These are phyloP conservation scores for Conopomorpha cramerella DNA, from an alignment of 1,140 invertebrate species.

Conservation along the genomic window DNA sequence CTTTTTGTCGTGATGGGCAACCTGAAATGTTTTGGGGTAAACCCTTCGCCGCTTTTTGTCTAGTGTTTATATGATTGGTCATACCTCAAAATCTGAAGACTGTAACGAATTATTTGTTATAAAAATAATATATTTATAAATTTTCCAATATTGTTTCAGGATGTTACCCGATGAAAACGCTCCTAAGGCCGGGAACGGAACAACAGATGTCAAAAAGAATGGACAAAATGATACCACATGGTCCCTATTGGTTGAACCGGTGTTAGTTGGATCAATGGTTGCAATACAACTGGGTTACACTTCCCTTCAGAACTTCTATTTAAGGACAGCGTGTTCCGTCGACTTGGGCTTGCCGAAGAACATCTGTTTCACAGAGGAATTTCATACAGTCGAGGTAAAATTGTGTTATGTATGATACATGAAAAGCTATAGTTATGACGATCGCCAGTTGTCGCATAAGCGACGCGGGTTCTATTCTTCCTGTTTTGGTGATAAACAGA, in stretches of 20 bases:
- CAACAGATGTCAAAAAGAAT: slow-evolving; percentile 2
- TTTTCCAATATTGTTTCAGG: neutral
- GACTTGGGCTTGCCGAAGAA: slow-evolving; percentile 25
- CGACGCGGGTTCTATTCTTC: too few species aligned
- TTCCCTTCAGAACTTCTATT: slow-evolving; percentile 45
- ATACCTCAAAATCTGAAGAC: neutral
- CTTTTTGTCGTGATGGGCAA: neutral
- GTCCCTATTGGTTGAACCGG: slow-evolving; percentile 35
- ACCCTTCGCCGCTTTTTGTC: too few species aligned
- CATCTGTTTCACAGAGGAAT: slow-evolving; percentile 13
- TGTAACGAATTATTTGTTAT: neutral
- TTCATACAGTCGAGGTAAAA: neutral
- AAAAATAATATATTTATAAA: neutral
- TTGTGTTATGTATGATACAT: too few species aligned
- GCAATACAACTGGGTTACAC: slow-evolving; percentile 48
- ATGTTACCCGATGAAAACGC: too few species aligned
- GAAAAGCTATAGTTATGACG: too few species aligned
- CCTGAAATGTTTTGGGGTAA: too few species aligned
- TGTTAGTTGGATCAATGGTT: slow-evolving; percentile 41
- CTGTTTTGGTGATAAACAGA: neutral
- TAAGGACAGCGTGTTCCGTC: slow-evolving; percentile 41
- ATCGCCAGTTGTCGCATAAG: too few species aligned
- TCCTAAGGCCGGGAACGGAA: neutral
- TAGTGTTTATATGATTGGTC: too few species aligned
- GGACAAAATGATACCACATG: slow-evolving; percentile 17